Evolutionary conservation across 2,888 invertebrate genomes (phyloP), one percentile per base, ranked within the genome.

Genomic region (Chymomyza caudatula): DNA sequence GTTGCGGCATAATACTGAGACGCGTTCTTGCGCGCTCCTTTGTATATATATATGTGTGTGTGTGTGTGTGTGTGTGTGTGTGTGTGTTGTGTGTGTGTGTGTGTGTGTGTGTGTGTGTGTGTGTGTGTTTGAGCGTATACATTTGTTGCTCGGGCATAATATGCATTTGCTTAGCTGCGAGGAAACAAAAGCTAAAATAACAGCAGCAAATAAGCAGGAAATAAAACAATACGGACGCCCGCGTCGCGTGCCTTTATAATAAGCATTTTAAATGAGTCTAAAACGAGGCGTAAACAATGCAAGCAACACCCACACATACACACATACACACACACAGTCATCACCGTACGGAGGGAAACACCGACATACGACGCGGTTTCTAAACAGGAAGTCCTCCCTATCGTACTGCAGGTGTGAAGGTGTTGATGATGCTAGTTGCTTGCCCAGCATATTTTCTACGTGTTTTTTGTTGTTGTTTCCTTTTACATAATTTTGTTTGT

Each of bases 191-290:
- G 55, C 37, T 66, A 57, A 63, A 67, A 62, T 44, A 72, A 17
- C 51, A 51, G 51, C 19, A 73, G 61, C 73, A 80, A 75, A 65
- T 56, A 65, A 67, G 59, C 55, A 71, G 60, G 54, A 66, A 60
- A 55, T 60, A 67, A 51, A 80, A 70, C 73, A 66, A 62, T 67
- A 57, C 67, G 83, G 75, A 70, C 63, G 84, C 73, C 42, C 37
- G 22, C 15, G 20, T 37, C 42, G 64, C 66, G 65, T 66, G 51
- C 51, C 52, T 63, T 54, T 64, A 15, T 85, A 75, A 85, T 83
- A 85, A 85, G 76, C 77, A 78, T 73, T 77, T 76, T 73, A 69
- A 77, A 73, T 73, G 71, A 61, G 66, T 60, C 69, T 55, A 60
- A 68, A 58, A 60, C 74, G 72, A 62, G 71, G 53, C 69, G 51